A percentile compares a stretch with the other conserved stretches of the same genome.
phyloP scores from a whole-genome alignment of 1,140 invertebrate genomes.

The Zaprionus nigranus region DNA sequence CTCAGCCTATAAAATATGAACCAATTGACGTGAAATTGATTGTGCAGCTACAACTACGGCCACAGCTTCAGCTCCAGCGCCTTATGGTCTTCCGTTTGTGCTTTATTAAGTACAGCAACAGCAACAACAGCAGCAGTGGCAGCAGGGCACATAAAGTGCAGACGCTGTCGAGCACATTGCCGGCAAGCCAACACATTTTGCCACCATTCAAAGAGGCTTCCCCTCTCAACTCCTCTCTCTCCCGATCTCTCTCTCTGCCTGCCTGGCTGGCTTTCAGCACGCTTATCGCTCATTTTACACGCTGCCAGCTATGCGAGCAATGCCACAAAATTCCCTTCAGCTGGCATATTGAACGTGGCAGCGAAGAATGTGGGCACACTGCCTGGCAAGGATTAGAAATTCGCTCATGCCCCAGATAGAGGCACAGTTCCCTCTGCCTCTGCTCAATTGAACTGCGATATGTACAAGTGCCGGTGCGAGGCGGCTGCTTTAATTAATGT shows the following conservation, averaged over 20 bases:
- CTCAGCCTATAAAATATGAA: constrained; percentile 79
- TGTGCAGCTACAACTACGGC: constrained; percentile 45
- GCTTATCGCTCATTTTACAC: constrained; percentile 82
- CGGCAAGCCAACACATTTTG: neutral
- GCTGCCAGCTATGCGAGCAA: constrained; percentile 72
- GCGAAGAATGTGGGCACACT: constrained; percentile 45
- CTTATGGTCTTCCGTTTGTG: constrained; percentile 60
- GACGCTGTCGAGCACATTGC: constrained; percentile 31
- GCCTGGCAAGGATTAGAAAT: constrained; percentile 64
- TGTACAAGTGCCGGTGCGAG: neutral
- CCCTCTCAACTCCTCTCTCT: neutral
- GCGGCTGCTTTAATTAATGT: constrained; percentile 30
- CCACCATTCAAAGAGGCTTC: neutral
- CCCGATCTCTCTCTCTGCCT: neutral
- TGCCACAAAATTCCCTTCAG: constrained; percentile 72
- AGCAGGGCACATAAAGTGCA: constrained; percentile 66
- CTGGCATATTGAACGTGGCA: constrained; percentile 78
- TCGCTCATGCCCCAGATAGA: constrained; percentile 18
- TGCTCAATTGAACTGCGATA: constrained; percentile 25
- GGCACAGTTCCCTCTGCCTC: neutral
- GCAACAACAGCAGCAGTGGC: neutral
- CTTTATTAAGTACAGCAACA: constrained; percentile 73
- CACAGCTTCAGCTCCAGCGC: constrained; percentile 23
- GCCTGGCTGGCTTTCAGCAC: constrained; percentile 15
- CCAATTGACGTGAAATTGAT: constrained; percentile 81